phyloP scores from a whole-genome alignment of 2,113 vertebrate species.

The Rhodinocichla rosea region DNA sequence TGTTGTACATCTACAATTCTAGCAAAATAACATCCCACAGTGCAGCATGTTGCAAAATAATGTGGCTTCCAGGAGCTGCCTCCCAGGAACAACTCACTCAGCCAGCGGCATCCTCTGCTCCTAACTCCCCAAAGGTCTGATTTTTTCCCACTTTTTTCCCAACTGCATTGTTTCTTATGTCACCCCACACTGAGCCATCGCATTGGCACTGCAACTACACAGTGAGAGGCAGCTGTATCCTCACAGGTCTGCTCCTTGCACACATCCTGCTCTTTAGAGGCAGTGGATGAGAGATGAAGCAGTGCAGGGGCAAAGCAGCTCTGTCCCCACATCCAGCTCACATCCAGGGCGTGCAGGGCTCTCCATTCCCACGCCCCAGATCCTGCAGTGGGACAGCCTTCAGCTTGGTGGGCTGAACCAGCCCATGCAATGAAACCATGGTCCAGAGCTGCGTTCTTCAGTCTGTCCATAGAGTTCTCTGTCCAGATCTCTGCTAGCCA shows the following conservation, averaged over 20 bases:
- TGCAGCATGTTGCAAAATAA: rapidly evolving
- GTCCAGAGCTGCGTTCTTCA: background rate
- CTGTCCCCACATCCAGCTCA: background rate
- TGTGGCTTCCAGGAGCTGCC: rapidly evolving
- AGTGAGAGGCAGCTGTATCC: background rate
- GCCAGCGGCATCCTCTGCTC: background rate
- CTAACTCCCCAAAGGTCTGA: background rate
- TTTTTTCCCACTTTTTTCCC: background rate
- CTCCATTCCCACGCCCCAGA: no score
- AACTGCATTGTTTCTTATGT: background rate
- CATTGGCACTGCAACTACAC: background rate
- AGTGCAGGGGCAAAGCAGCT: background rate
- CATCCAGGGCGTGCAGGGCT: background rate
- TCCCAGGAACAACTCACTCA: background rate
- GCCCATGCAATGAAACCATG: rapidly evolving
- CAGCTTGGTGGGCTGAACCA: background rate
- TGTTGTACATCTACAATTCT: background rate
- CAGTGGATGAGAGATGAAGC: background rate
- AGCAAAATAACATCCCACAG: background rate
- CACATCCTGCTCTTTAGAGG: background rate
- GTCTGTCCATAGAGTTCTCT: background rate
- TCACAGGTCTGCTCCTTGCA: background rate
- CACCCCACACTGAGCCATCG: rapidly evolving
- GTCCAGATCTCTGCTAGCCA: background rate
- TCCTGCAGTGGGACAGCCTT: background rate